Evolutionary conservation across 2,113 vertebrate species (phyloP).

Genomic region (Hiodon tergisus): DNA sequence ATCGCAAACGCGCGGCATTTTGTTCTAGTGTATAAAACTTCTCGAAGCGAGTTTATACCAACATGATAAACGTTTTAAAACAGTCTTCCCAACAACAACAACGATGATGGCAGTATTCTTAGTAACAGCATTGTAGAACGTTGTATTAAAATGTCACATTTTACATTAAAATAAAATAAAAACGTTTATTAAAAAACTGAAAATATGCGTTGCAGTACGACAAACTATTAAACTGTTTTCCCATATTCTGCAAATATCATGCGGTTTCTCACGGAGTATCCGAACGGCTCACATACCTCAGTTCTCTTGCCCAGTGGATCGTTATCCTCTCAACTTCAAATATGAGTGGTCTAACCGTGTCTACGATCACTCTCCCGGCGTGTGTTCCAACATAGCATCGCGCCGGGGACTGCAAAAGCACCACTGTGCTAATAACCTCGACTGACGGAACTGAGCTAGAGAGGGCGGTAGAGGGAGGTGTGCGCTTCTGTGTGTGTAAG

Average conservation of each 20-base stretch:
- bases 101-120: no score
- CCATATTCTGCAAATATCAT: neutral
- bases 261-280: neutral
- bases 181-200: neutral
- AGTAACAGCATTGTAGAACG: no score
- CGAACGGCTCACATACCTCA: slow-evolving; percentile 50
- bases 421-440: slow-evolving; percentile 55
- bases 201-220: neutral
- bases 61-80: neutral
- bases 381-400: slow-evolving; percentile 45
- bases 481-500: slow-evolving; percentile 54
- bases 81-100: slow-evolving; percentile 7
- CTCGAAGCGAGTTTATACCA: neutral
- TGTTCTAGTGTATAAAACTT: neutral
- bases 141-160: no score
- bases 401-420: slow-evolving; percentile 55
- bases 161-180: slow-evolving; percentile 9
- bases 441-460: slow-evolving; percentile 52
- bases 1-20: neutral
- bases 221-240: slow-evolving; percentile 3
- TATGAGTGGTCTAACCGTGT: slow-evolving; percentile 47
- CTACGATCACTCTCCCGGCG: slow-evolving; percentile 43
- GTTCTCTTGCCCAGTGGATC: slow-evolving; percentile 29
- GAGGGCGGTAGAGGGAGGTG: slow-evolving; percentile 49
- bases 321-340: slow-evolving; percentile 36